A percentile compares a stretch with the other conserved stretches of the same genome.
Evolutionary conservation across 2,888 invertebrate genomes (phyloP).

Genomic region (Eupithecia subumbrata): DNA sequence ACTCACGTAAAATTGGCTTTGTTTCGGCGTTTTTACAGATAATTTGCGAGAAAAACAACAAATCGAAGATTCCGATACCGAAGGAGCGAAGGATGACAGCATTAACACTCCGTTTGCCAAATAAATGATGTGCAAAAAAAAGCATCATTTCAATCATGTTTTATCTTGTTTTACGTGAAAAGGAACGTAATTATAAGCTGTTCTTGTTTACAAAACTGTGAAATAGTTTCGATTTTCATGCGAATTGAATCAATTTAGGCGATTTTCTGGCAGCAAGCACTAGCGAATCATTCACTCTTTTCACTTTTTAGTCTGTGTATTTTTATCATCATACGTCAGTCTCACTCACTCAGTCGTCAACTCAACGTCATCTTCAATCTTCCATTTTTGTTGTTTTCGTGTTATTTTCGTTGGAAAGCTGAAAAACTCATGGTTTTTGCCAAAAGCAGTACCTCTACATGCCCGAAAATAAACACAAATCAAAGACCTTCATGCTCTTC

Average conservation of each 20-base stretch:
- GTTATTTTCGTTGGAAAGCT: neutral
- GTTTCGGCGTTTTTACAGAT: constrained; percentile 4
- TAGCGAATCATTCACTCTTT: constrained; percentile 13
- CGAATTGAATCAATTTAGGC: constrained; percentile 17
- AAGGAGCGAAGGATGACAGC: constrained; percentile 15
- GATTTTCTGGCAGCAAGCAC: constrained; percentile 31
- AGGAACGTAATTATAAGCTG: constrained; percentile 22
- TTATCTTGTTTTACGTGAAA: neutral
- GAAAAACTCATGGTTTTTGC: constrained; percentile 27
- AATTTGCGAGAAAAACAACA: constrained; percentile 33
- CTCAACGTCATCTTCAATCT: too few species aligned
- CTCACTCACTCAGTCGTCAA: too few species aligned
- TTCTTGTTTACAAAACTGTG: constrained; percentile 7
- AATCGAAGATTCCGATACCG: constrained; percentile 1
- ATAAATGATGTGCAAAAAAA: neutral
- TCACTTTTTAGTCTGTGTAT: constrained; percentile 5
- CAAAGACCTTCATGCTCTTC: constrained; percentile 32
- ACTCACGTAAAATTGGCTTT: constrained; percentile 14
- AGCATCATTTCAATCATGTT: neutral
- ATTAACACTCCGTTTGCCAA: constrained; percentile 1
- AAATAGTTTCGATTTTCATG: neutral
- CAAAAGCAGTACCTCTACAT: neutral
- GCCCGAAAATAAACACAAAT: constrained; percentile 15
- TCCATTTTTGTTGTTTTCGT: constrained; percentile 15
- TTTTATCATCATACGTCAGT: too few species aligned